Evolutionary conservation across 2,888 invertebrate species (phyloP).

Genomic region (Ichneumon xanthorius): DNA sequence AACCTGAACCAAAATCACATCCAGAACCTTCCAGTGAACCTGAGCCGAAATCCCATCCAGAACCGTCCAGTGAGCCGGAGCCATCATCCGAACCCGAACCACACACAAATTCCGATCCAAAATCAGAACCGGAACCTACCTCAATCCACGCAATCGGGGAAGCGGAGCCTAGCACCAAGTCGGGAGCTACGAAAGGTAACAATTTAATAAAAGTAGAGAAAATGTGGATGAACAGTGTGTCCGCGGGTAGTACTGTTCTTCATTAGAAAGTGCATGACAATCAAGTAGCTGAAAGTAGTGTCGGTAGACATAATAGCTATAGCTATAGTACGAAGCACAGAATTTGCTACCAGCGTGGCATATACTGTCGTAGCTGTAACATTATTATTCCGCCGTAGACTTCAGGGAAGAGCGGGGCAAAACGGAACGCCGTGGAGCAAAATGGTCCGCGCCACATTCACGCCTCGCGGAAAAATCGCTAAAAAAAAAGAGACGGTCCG

Average conservation of each 20-base stretch:
- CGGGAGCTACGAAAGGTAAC: conserved; percentile 81
- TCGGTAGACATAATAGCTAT: conserved; percentile 43
- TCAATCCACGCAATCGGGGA: conserved; percentile 72
- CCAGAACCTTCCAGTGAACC: conserved; percentile 84
- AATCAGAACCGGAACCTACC: conserved; percentile 83
- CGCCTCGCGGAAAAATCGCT: no score
- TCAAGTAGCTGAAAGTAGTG: conserved; percentile 57
- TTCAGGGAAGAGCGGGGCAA: no score
- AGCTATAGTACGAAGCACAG: conserved; percentile 12
- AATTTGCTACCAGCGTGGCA: conserved; percentile 38
- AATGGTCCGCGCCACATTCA: no score
- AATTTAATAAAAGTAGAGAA: conserved; percentile 57
- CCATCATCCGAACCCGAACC: conserved; percentile 77
- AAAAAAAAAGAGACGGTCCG: no score
- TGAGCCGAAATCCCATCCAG: conserved; percentile 81
- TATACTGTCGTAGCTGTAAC: conserved; percentile 48
- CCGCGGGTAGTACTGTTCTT: conserved; percentile 46
- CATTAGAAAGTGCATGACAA: conserved; percentile 67
- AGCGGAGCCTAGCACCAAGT: conserved; percentile 75
- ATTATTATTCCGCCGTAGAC: conserved; percentile 41
- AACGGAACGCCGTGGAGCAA: no score
- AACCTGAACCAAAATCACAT: conserved; percentile 84
- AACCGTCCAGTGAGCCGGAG: conserved; percentile 83
- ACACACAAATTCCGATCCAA: conserved; percentile 77
- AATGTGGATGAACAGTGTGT: conserved; percentile 37